Evolutionary conservation across 1,140 invertebrate genomes (phyloP), one percentile per base, ranked within the genome.

Genomic region (Neodiprion pinetum): DNA sequence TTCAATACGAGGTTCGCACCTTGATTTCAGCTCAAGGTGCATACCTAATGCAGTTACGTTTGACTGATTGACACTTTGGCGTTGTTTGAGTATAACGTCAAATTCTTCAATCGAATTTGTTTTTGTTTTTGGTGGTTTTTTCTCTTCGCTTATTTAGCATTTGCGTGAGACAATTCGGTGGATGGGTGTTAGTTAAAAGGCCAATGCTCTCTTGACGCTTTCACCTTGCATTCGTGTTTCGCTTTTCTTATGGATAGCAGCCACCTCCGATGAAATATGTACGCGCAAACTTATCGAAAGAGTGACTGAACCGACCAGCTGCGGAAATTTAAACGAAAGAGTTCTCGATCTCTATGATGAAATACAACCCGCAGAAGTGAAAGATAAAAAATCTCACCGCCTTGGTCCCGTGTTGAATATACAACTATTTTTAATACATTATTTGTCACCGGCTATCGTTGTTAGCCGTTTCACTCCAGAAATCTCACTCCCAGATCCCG

Each of bases 141-240:
- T 12, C n/a, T 61, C 9, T 61, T 61, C 53, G 9, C n/a, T 61
- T 4, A 61, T 61, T 61, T 61, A 9, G 11, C 3, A 7, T 61
- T 61, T 17, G n/a, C 53, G 53, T 61, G 28, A 40, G 28, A 40
- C 28, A 40, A 40, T 40, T 40, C 28, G 28, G 28, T 40, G 28
- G 53, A 61, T 61, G 4, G n/a, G n/a, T 61, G 53, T 61, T 61
- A 12, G 67, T 23, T 69, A 47, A 69, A 69, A 21, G 67, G 67
- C 40, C 67, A 47, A 23, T 69, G 67, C 14, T 47, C 67, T 69
- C 21, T 61, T 21, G 67, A 47, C 67, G 67, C 67, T 69, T 69
- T 69, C 67, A 69, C 67, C 67, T 23, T 23, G 23, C 21, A 69
- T 47, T 47, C 5, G 67, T 12, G 23, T 69, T 69, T 69, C 67